Conservation (phyloP, 2,797 vertebrate species). For the Nannoperca obscura region DNA sequence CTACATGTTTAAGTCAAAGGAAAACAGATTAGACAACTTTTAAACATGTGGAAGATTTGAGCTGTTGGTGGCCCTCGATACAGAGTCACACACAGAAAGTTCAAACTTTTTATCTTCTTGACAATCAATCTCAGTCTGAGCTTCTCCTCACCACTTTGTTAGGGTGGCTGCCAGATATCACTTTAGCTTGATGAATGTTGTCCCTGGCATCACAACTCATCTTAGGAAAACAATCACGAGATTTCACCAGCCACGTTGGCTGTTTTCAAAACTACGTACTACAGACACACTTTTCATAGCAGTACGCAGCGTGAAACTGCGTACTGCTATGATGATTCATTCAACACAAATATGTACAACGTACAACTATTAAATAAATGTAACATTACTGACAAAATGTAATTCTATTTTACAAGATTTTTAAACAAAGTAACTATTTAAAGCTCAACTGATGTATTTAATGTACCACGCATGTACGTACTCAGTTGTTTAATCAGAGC, state of each 20-base stretch:
- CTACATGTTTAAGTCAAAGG: too few relatives aligned
- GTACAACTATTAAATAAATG: too few relatives aligned
- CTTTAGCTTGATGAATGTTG: not conserved
- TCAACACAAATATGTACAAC: too few relatives aligned
- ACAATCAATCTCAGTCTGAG: not conserved
- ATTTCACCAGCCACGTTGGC: not conserved
- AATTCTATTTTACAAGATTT: too few relatives aligned
- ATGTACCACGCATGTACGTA: too few relatives aligned
- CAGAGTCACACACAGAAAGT: not conserved
- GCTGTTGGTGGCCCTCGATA: not conserved
- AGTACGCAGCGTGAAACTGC: not conserved
- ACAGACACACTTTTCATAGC: too few relatives aligned
- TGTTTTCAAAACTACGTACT: not conserved
- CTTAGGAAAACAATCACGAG: not conserved
- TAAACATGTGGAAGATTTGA: too few relatives aligned
- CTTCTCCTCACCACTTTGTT: not conserved
- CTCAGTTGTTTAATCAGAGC: conserved; percentile 41
- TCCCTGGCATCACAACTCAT: not conserved
- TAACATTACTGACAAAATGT: too few relatives aligned
- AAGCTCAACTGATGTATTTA: too few relatives aligned
- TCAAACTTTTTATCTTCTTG: not conserved
- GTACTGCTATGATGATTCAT: too few relatives aligned
- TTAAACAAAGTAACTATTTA: too few relatives aligned
- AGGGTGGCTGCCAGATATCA: not conserved
- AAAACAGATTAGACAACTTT: not conserved